phyloP scores from a whole-genome alignment of 2,888 invertebrate genomes.

The Philereme transversata region DNA sequence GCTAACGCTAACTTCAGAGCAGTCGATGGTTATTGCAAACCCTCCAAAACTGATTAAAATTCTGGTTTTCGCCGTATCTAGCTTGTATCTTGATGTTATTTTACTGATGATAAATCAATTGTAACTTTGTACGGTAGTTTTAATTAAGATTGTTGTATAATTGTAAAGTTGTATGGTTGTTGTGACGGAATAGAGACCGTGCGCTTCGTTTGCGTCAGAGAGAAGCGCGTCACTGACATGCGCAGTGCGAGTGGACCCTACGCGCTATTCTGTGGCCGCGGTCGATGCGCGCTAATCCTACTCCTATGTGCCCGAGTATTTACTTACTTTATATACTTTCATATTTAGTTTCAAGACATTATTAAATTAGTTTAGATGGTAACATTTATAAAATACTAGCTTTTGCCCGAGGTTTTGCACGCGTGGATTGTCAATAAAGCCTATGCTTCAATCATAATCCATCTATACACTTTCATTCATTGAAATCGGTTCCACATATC shows the following conservation, averaged over 20 bases:
- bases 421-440: no score
- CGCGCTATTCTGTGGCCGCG: conserved; percentile 34
- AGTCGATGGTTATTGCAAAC: neutral
- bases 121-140: neutral
- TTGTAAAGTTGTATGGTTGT: conserved; percentile 28
- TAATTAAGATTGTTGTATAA: neutral
- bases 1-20: conserved; percentile 13
- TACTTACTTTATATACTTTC: conserved; percentile 17
- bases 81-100: neutral
- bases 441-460: no score
- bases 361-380: neutral
- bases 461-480: no score
- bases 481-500: no score
- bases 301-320: conserved; percentile 17
- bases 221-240: conserved; percentile 57
- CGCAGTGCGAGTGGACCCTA: conserved; percentile 42
- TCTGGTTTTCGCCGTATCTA: neutral
- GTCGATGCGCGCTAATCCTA: conserved; percentile 48
- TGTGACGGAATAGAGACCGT: conserved; percentile 12
- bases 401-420: no score
- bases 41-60: conserved; percentile 2
- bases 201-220: conserved; percentile 34
- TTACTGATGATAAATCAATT: neutral
- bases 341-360: conserved; percentile 2
- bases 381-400: neutral